These are phyloP conservation scores for Kuschelorhynchus macadamiae DNA, from an alignment of 2,888 invertebrate genomes.

Conservation along the genomic window DNA sequence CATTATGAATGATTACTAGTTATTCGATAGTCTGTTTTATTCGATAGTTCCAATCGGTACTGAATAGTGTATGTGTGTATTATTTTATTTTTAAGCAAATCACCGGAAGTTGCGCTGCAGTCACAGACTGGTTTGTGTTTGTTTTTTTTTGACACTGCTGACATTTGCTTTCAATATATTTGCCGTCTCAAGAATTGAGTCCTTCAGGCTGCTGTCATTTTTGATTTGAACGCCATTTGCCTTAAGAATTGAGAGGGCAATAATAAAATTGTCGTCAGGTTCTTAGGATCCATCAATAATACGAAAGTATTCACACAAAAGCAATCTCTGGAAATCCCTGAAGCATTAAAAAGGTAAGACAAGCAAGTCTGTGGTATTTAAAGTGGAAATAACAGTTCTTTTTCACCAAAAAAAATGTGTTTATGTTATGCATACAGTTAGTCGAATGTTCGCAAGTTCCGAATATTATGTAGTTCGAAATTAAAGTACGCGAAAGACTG, in stretches of 20 bases:
- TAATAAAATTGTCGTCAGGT: neutral
- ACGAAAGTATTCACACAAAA: conserved; percentile 32
- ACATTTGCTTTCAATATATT: too few relatives aligned
- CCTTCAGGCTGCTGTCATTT: too few relatives aligned
- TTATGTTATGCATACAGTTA: conserved; percentile 61
- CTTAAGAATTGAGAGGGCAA: neutral
- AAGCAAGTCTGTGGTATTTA: conserved; percentile 64
- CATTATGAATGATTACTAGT: too few relatives aligned
- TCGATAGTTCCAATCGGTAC: too few relatives aligned
- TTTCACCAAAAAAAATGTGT: conserved; percentile 66
- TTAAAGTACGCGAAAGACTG: conserved; percentile 66
- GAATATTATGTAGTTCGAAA: conserved; percentile 59
- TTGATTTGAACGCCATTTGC: conserved; percentile 5
- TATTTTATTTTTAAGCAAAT: too few relatives aligned
- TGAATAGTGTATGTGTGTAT: too few relatives aligned
- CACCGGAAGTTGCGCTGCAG: too few relatives aligned
- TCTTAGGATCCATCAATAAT: conserved; percentile 7
- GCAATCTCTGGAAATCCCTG: conserved; percentile 38
- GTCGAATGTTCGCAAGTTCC: conserved; percentile 59
- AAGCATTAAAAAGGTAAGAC: conserved; percentile 62
- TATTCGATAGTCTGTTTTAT: too few relatives aligned
- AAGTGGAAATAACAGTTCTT: conserved; percentile 65
- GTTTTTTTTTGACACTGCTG: too few relatives aligned
- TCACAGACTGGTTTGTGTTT: too few relatives aligned
- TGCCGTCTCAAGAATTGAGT: too few relatives aligned